Base-by-base conservation (phyloP, 1,140 invertebrate species). In the Pseudomyrmex gracilis region DNA sequence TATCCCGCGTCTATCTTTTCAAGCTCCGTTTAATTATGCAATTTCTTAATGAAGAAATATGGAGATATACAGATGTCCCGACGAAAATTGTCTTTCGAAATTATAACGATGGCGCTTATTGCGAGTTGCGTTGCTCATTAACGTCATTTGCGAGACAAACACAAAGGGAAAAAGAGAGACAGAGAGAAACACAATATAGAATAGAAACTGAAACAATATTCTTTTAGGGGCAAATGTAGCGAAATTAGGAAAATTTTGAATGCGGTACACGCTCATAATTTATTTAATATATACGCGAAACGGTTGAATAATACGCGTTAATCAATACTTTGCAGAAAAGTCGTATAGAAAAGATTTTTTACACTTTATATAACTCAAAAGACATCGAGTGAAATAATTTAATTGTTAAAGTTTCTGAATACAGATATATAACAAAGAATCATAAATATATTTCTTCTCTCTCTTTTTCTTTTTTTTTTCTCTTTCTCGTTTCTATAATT, bases 51-150 rank as follows among this genome's bases (percentile, higher is more conserved):
- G 17, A 57, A 67, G 4, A 67, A 67, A 45, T 66, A 58, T 78
- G n/a, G 43, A 47, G 64, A 78, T 45, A 78, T 45, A 57, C 47
- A 78, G n/a, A 55, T 68, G 51, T 51, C 10, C 45, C 8, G 63
- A 57, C 22, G 34, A 68, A 67, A 53, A 15, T 17, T 2, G 47
- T 77, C 61, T 67, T 77, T 77, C 34, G 74, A 77, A 67, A 77
- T 77, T 77, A 34, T 34, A 77, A 77, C 13, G 74, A 55, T 55
- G 61, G 61, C 13, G 51, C 61, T 67, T 67, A 67, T 77, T 55
- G 49, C 61, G 24, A 20, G 24, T 67, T 17, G 24, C 17, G 47
- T 53, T 34, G 74, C 49, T 77, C 17, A 63, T 77, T 67, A 77
- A 67, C 12, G 34, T 68, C 63, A 68, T 67, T 76, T 68, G 34